These are phyloP conservation scores for Thumatha senex DNA, from an alignment of 2,888 invertebrate species.

Conservation along the genomic window DNA sequence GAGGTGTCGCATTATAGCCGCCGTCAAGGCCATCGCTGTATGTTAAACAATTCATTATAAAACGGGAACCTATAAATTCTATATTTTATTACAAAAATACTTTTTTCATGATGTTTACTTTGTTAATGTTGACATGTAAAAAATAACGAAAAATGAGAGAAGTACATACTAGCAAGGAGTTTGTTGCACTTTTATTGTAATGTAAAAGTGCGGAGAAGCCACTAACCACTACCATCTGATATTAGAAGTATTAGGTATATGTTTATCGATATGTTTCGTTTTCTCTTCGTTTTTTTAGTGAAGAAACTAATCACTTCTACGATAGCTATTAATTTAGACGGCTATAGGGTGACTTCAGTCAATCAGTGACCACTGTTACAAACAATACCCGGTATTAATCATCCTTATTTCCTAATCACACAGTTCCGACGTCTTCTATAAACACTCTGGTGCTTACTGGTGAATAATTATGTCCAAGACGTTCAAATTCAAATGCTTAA, in stretches of 20 bases:
- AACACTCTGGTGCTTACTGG: not conserved
- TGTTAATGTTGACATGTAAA: too few relatives aligned
- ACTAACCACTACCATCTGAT: too few relatives aligned
- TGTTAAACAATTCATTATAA: conserved; percentile 17
- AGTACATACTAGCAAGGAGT: too few relatives aligned
- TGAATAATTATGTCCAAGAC: not conserved
- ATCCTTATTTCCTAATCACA: conserved; percentile 49
- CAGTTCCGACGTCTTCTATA: conserved; percentile 36
- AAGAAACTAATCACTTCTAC: too few relatives aligned
- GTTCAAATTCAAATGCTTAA: not conserved
- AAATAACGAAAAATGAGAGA: too few relatives aligned
- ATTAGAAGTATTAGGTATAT: too few relatives aligned
- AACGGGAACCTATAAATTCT: conserved; percentile 16
- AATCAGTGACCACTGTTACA: too few relatives aligned
- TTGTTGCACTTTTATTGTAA: too few relatives aligned
- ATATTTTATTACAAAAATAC: conserved; percentile 5
- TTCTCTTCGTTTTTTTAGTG: too few relatives aligned
- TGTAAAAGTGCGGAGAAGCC: too few relatives aligned
- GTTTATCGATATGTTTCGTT: too few relatives aligned
- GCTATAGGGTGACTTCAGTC: not conserved
- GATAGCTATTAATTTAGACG: too few relatives aligned
- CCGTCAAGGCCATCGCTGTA: conserved; percentile 45
- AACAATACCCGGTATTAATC: conserved; percentile 44
- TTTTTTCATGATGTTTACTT: not conserved
- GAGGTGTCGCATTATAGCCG: conserved; percentile 31